phyloP scores from a whole-genome alignment of 1,140 invertebrate genomes.

The Patella vulgata region DNA sequence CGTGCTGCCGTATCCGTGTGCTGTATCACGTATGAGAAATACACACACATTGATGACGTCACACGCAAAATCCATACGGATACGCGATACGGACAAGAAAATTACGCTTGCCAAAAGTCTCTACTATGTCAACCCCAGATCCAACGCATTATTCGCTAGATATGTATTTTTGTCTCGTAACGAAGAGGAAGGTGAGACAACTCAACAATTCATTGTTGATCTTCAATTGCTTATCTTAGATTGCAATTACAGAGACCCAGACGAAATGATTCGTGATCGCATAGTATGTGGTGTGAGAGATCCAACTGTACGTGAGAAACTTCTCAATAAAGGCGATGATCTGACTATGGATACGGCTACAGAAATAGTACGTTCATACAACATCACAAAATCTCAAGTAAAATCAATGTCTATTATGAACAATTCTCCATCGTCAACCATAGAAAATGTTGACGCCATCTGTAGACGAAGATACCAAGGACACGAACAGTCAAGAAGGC shows the following conservation, averaged over 20 bases:
- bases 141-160: neutral
- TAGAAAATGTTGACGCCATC: neutral
- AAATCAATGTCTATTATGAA: conserved; percentile 1
- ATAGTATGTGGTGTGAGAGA: conserved; percentile 1
- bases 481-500: neutral
- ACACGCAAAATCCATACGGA: too few species aligned
- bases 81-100: too few species aligned
- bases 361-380: neutral
- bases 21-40: too few species aligned
- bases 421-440: too few species aligned
- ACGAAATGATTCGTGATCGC: conserved; percentile 4
- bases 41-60: too few species aligned
- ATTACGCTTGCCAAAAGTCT: neutral
- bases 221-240: neutral
- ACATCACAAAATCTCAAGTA: neutral
- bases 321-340: conserved; percentile 11
- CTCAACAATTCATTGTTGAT: conserved; percentile 10
- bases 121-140: neutral
- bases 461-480: neutral
- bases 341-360: conserved; percentile 2
- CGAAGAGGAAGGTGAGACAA: neutral
- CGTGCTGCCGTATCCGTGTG: too few species aligned
- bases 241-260: conserved; percentile 2
- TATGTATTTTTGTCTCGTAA: neutral
- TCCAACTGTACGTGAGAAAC: neutral